Percentiles rank a stretch among this genome's conserved stretches.
Evolutionary conservation across 2,888 invertebrate genomes (phyloP).

Genomic region (Cryptus armator): DNA sequence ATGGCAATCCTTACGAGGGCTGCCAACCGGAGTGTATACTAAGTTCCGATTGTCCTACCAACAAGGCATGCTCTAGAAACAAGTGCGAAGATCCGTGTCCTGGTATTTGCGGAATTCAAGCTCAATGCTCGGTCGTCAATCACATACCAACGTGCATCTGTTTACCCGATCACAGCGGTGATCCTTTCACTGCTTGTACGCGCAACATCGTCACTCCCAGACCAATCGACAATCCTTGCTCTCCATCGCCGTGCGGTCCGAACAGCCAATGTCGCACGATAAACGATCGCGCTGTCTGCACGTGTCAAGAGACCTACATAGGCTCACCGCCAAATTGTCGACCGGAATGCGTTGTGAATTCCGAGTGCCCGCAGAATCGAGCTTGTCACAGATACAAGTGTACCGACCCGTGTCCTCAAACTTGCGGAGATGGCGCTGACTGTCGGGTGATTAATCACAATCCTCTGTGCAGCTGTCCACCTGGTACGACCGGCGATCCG

Average conservation of each 20-base stretch:
- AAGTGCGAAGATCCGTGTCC: slow-evolving; percentile 95
- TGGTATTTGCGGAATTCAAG: slow-evolving; percentile 93
- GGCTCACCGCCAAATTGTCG: slow-evolving; percentile 94
- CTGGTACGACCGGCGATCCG: slow-evolving; percentile 92
- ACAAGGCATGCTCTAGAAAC: slow-evolving; percentile 93
- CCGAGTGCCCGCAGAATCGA: slow-evolving; percentile 92
- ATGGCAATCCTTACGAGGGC: slow-evolving; percentile 94
- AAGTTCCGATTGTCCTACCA: slow-evolving; percentile 93
- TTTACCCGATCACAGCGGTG: slow-evolving; percentile 90
- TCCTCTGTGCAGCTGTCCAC: slow-evolving; percentile 92
- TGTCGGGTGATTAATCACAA: slow-evolving; percentile 94
- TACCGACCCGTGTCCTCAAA: slow-evolving; percentile 92
- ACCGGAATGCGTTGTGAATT: slow-evolving; percentile 93
- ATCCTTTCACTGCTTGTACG: slow-evolving; percentile 89
- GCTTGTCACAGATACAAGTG: slow-evolving; percentile 94
- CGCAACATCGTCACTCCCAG: slow-evolving; percentile 43
- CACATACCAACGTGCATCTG: slow-evolving; percentile 95
- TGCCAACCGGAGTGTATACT: slow-evolving; percentile 95
- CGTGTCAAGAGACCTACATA: slow-evolving; percentile 90
- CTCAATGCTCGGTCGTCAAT: slow-evolving; percentile 93
- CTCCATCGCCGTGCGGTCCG: slow-evolving; percentile 93
- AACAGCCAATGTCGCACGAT: slow-evolving; percentile 92
- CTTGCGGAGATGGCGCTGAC: slow-evolving; percentile 91
- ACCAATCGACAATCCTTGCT: slow-evolving; percentile 87
- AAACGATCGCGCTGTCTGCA: slow-evolving; percentile 91